Percentiles rank a stretch among this genome's conserved stretches.
Conservation (phyloP, 2,113 vertebrate species). For the Podarcis raffonei region DNA sequence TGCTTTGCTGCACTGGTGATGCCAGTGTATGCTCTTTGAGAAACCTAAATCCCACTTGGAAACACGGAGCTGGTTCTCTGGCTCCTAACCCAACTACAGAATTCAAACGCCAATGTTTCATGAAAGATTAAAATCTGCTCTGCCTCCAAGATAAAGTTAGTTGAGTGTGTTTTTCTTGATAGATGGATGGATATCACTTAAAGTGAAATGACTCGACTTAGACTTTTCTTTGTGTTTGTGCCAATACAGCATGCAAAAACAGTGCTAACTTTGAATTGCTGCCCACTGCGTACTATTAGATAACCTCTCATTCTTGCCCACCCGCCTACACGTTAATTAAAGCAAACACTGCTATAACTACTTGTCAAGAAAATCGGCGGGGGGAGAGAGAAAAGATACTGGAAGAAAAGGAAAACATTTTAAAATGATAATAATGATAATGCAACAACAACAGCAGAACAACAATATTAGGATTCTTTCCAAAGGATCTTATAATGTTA, state of each 20-base stretch:
- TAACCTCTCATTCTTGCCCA: slow-evolving; percentile 71
- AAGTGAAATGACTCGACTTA: slow-evolving; percentile 60
- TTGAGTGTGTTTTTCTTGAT: not conserved
- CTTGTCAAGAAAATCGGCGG: slow-evolving; percentile 59
- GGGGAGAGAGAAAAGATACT: not conserved
- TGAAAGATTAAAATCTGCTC: slow-evolving; percentile 4
- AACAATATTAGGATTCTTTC: slow-evolving; percentile 47
- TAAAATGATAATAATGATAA: not conserved
- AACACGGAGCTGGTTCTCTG: not conserved
- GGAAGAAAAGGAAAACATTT: slow-evolving; percentile 52
- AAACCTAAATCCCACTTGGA: no score
- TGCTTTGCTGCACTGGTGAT: no score
- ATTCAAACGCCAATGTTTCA: not conserved
- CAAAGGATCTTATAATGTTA: slow-evolving; percentile 43
- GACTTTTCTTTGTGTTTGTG: slow-evolving; percentile 67
- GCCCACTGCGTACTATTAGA: slow-evolving; percentile 70
- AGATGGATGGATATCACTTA: slow-evolving; percentile 42
- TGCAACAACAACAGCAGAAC: slow-evolving; percentile 26
- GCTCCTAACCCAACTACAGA: not conserved
- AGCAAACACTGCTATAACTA: slow-evolving; percentile 58
- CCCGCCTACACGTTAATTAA: slow-evolving; percentile 69
- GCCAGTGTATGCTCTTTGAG: not conserved
- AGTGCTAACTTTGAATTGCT: slow-evolving; percentile 73
- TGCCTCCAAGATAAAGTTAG: not conserved
- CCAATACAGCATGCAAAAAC: slow-evolving; percentile 56